These are phyloP conservation scores for Pedicia rivosa DNA, from an alignment of 2,888 invertebrate species.

Conservation along the genomic window DNA sequence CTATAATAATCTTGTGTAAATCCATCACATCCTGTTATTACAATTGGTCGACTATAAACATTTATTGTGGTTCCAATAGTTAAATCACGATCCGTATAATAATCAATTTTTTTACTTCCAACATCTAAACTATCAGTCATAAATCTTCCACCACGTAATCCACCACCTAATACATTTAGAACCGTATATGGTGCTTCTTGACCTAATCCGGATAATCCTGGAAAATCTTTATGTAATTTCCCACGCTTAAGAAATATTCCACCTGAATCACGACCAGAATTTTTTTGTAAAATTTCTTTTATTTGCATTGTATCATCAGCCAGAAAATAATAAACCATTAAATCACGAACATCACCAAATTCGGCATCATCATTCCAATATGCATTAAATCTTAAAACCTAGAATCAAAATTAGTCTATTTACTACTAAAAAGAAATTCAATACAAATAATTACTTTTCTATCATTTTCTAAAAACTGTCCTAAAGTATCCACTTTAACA, in stretches of 20 bases:
- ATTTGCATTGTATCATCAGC: constrained; percentile 83
- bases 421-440: no score
- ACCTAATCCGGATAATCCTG: constrained; percentile 32
- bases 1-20: constrained; percentile 76
- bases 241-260: constrained; percentile 57
- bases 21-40: constrained; percentile 68
- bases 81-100: constrained; percentile 41
- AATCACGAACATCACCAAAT: constrained; percentile 58
- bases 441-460: no score
- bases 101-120: constrained; percentile 28
- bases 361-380: constrained; percentile 80
- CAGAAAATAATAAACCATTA: constrained; percentile 72
- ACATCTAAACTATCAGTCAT: constrained; percentile 40
- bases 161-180: constrained; percentile 45
- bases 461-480: constrained; percentile 71
- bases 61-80: constrained; percentile 67
- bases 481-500: constrained; percentile 45
- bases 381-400: constrained; percentile 54
- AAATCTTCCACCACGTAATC: constrained; percentile 35
- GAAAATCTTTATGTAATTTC: constrained; percentile 52
- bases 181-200: constrained; percentile 34
- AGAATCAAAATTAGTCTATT: no score
- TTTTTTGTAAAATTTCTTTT: constrained; percentile 49
- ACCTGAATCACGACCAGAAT: constrained; percentile 54
- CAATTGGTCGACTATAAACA: constrained; percentile 63